Evolutionary conservation across 2,113 vertebrate species (phyloP), one percentile per base, ranked within the genome.

Genomic region (Barbus barbus): DNA sequence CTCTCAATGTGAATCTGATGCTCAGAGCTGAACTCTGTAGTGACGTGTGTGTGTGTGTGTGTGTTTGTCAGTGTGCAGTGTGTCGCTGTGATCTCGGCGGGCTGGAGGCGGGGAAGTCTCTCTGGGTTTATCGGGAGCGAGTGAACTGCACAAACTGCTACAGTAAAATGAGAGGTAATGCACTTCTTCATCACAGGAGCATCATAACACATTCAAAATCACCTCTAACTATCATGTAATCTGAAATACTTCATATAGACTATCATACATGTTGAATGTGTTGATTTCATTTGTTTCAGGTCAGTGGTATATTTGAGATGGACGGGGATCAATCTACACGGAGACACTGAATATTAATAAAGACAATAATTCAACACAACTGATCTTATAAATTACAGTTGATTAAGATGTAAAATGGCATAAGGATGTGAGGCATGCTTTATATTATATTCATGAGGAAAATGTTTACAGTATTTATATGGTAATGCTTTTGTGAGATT

Each of bases 81-180:
- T 97, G 96, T 87, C 92, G 93, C 72, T 81, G 60, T 36, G 87
- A 93, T 85, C 89, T 97, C 89, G 94, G 94, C 89, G 91, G 94
- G 76, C 84, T 97, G 85, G 93, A 92, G 88, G 95, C 95, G 6
- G 96, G 96, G 75, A 95, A 96, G 85, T 95, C 92, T 82, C 92
- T 97, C 85, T 97, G 96, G 96, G 95, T 97, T 90, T 94, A 95
- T 28, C 94, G 86, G 61, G 85, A 93, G 81, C 93, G 87, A 56
- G 94, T 97, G 76, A 95, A 95, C 44, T 97, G 96, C 89, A 91
- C 92, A 69, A 91, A 91, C 78, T 97, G 96, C 87, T 96, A 95
- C 87, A 93, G 91, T 81, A 92, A 92, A 83, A 88, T 94, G 77
- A 93, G 93, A 91, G 95, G 96, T 97, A 93, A 56, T 60, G 22